These are phyloP conservation scores for Phataginus tetradactyla DNA, from an alignment of 2,797 vertebrate genomes.

Conservation along the genomic window DNA sequence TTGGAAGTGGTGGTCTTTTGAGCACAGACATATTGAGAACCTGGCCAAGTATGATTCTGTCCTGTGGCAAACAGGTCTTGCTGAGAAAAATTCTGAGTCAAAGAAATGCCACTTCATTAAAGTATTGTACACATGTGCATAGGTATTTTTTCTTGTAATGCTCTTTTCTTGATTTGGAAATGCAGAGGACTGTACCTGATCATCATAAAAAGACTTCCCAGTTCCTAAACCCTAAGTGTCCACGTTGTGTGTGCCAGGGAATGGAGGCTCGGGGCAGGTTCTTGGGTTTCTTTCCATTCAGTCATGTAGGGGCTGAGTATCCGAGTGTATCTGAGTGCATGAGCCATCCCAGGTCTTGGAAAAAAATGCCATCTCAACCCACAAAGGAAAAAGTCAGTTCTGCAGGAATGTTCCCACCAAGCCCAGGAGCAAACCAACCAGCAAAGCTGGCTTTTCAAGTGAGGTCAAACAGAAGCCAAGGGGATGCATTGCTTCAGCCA, in stretches of 20 bases:
- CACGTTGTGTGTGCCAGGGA: neutral
- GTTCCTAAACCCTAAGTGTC: neutral
- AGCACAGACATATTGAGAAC: neutral
- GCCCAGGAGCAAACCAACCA: neutral
- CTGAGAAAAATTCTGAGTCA: neutral
- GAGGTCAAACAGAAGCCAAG: neutral
- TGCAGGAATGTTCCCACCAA: neutral
- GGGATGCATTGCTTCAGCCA: neutral
- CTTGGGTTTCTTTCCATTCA: neutral
- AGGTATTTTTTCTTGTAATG: neutral
- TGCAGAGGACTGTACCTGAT: neutral
- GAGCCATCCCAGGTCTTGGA: neutral
- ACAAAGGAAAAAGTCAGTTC: neutral
- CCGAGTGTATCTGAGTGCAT: too few relatives aligned
- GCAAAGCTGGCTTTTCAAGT: neutral
- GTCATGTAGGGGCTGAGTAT: accelerated
- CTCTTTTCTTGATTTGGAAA: neutral
- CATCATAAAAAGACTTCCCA: neutral
- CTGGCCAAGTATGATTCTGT: neutral
- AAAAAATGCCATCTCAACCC: neutral
- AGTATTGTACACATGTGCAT: too few relatives aligned
- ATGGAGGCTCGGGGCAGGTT: too few relatives aligned
- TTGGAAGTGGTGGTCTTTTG: neutral
- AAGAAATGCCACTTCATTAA: neutral
- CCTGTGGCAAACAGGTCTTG: neutral